These are phyloP conservation scores for Dendrolimus houi DNA, from an alignment of 2,888 invertebrate species.

Conservation along the genomic window DNA sequence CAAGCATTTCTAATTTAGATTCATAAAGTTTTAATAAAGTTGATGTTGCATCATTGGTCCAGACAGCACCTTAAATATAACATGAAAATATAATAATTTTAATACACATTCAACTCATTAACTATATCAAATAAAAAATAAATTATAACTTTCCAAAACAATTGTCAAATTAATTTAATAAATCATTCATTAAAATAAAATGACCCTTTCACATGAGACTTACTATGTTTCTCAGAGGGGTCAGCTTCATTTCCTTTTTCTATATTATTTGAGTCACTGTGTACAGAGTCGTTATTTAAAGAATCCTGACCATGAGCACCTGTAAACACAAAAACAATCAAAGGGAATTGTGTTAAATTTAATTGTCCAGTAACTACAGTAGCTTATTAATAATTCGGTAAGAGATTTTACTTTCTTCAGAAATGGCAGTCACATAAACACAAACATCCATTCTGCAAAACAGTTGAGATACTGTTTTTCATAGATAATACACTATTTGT, in stretches of 20 bases:
- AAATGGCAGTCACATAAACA: constrained; percentile 12
- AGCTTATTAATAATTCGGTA: too few species aligned
- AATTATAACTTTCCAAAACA: too few species aligned
- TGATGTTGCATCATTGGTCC: constrained; percentile 35
- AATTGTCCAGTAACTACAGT: too few species aligned
- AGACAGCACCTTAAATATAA: constrained; percentile 31
- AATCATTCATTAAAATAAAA: too few species aligned
- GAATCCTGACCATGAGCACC: background rate
- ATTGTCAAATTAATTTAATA: too few species aligned
- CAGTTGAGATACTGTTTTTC: background rate
- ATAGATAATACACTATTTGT: too few species aligned
- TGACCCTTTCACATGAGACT: background rate
- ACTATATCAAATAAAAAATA: too few species aligned
- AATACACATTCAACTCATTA: too few species aligned
- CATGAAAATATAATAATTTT: background rate
- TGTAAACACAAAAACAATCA: background rate
- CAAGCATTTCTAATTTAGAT: constrained; percentile 37
- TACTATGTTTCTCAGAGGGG: constrained; percentile 25
- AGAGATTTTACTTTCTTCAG: constrained; percentile 16
- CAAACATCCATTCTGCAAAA: constrained; percentile 15
- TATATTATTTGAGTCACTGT: background rate
- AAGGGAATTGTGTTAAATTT: too few species aligned
- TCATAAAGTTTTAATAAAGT: constrained; percentile 39
- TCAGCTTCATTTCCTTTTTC: constrained; percentile 14
- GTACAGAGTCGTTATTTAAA: background rate